phyloP scores from a whole-genome alignment of 2,888 invertebrate species.

The Lepidochrysops patricia region DNA sequence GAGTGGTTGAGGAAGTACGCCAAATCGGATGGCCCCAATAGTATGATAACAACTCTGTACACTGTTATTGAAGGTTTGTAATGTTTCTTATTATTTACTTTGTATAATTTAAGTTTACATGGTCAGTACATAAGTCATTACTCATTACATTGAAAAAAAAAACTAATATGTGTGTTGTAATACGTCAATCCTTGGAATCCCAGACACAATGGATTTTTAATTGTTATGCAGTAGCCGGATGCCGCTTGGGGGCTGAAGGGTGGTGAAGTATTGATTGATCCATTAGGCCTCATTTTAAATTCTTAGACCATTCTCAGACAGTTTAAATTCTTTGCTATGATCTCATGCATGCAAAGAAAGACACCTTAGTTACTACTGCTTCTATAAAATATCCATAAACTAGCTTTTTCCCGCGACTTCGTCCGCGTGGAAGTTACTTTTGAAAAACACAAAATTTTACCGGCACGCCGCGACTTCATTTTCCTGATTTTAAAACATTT shows the following conservation, averaged over 20 bases:
- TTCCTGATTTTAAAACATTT: too few relatives aligned
- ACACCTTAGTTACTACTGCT: background rate
- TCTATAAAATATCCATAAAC: background rate
- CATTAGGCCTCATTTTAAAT: background rate
- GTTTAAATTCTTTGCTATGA: background rate
- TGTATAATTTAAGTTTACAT: background rate
- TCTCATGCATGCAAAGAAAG: background rate
- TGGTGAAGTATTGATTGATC: background rate
- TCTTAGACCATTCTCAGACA: too few relatives aligned
- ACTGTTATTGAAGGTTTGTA: conserved; percentile 82
- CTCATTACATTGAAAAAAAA: too few relatives aligned
- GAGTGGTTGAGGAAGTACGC: conserved; percentile 85
- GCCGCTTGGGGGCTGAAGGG: too few relatives aligned
- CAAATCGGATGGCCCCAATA: conserved; percentile 76
- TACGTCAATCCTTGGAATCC: too few relatives aligned
- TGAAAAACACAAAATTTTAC: too few relatives aligned
- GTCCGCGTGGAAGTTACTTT: too few relatives aligned
- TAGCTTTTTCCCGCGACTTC: too few relatives aligned
- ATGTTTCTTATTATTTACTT: background rate
- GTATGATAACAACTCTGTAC: conserved; percentile 82
- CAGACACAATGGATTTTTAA: too few relatives aligned
- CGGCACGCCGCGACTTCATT: too few relatives aligned
- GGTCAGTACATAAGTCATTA: background rate
- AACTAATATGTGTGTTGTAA: too few relatives aligned
- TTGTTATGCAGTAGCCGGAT: too few relatives aligned